A percentile compares a stretch with the other conserved stretches of the same genome.
phyloP scores from a whole-genome alignment of 1,140 invertebrate genomes.

The Hirudo medicinalis region DNA sequence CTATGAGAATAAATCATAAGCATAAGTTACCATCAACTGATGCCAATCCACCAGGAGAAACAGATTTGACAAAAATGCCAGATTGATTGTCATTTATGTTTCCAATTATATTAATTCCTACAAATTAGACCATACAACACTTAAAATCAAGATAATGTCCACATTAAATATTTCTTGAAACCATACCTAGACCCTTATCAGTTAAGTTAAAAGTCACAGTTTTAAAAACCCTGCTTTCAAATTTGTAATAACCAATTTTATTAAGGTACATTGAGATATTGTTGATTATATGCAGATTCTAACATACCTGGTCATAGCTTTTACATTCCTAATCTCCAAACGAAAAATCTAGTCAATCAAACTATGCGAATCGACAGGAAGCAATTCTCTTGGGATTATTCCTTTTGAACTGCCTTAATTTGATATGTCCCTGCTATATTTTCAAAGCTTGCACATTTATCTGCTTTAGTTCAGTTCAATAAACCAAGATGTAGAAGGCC shows the following conservation, averaged over 20 bases:
- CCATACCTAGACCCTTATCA: slow-evolving; percentile 10
- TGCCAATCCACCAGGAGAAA: not conserved
- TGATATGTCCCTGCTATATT: too few species aligned
- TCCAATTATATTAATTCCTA: not conserved
- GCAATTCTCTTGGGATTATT: too few species aligned
- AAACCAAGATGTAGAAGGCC: too few species aligned
- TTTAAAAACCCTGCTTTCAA: not conserved
- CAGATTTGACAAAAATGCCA: not conserved
- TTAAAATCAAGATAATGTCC: not conserved
- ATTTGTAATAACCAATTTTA: not conserved
- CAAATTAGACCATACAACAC: not conserved
- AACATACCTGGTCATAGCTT: too few species aligned
- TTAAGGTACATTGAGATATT: too few species aligned
- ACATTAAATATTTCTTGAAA: not conserved
- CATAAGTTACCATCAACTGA: not conserved
- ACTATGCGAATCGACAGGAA: too few species aligned
- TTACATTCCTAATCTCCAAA: too few species aligned
- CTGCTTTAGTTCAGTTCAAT: too few species aligned
- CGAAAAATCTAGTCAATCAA: too few species aligned
- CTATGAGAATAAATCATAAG: not conserved
- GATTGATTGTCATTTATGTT: not conserved
- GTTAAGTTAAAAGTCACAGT: slow-evolving; percentile 1
- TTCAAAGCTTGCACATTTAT: too few species aligned
- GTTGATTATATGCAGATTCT: too few species aligned
- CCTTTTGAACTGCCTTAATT: too few species aligned